phyloP scores from a whole-genome alignment of 2,888 invertebrate species.

The Gnatocerus cornutus region DNA sequence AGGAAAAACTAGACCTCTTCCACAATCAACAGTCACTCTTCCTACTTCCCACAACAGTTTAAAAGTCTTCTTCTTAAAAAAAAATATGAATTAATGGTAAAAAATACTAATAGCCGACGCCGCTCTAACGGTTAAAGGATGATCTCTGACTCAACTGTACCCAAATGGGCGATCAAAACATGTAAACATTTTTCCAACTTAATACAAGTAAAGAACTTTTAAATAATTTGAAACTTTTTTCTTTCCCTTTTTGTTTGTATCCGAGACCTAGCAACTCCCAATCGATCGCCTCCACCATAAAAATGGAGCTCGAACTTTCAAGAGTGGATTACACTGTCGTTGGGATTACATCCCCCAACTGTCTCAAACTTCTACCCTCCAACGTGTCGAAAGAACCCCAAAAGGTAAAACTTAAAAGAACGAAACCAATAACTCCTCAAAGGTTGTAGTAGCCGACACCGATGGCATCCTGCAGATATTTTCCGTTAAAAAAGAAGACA shows the following conservation, averaged over 20 bases:
- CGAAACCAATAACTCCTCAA: conserved; percentile 6
- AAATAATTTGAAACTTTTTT: too few relatives aligned
- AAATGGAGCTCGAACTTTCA: conserved; percentile 86
- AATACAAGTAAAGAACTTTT: too few relatives aligned
- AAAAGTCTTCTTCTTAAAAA: too few relatives aligned
- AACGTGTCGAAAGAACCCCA: conserved; percentile 77
- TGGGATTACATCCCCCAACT: conserved; percentile 84
- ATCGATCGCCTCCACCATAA: conserved; percentile 47
- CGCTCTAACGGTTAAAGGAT: too few relatives aligned
- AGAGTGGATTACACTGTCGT: conserved; percentile 89
- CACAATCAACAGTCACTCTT: too few relatives aligned
- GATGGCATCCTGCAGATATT: conserved; percentile 89
- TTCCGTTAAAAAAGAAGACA: conserved; percentile 78
- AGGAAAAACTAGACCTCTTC: too few relatives aligned
- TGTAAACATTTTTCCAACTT: too few relatives aligned
- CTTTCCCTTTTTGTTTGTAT: not conserved
- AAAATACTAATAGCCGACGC: too few relatives aligned
- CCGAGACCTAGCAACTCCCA: conserved; percentile 5
- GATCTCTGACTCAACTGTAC: too few relatives aligned
- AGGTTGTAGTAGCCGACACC: conserved; percentile 89
- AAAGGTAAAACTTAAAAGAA: conserved; percentile 70
- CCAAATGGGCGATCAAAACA: too few relatives aligned
- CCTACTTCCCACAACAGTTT: too few relatives aligned
- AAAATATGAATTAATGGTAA: too few relatives aligned
- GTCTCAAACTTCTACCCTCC: conserved; percentile 84